A percentile compares a stretch with the other conserved stretches of the same genome.
Conservation (phyloP, 1,140 invertebrate species). For the Brachionus koreanus region DNA sequence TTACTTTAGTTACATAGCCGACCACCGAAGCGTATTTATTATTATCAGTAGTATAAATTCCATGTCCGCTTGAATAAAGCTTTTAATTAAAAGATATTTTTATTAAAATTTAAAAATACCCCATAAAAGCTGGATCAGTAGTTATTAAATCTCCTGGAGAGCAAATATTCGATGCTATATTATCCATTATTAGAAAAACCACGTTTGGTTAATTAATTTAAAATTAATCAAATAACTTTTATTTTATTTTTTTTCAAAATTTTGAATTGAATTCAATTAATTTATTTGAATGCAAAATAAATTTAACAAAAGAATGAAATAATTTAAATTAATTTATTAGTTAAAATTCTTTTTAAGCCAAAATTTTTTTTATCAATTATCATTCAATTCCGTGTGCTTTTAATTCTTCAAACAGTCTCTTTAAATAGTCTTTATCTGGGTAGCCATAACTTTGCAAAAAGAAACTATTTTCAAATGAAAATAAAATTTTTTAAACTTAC, state of each 20-base stretch:
- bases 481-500: not conserved
- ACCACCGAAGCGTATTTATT: constrained; percentile 80
- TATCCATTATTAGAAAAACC: constrained; percentile 1
- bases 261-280: not conserved
- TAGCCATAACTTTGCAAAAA: constrained; percentile 63
- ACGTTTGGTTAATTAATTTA: not conserved
- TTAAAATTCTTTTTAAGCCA: not conserved
- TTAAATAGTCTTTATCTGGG: constrained; percentile 68
- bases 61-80: constrained; percentile 71
- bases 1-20: constrained; percentile 85
- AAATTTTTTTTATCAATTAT: not conserved
- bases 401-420: constrained; percentile 47
- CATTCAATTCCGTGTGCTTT: constrained; percentile 12
- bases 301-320: not conserved
- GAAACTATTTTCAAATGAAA: constrained; percentile 63
- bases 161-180: constrained; percentile 24
- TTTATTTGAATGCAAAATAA: not conserved
- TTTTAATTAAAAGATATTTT: not conserved
- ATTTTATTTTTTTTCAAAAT: not conserved
- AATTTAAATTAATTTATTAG: not conserved
- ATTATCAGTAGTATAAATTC: constrained; percentile 71
- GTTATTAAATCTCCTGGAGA: constrained; percentile 37
- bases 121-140: constrained; percentile 42
- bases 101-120: not conserved
- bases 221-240: not conserved